Percentiles rank a stretch among this genome's conserved stretches.
phyloP scores from a whole-genome alignment of 2,113 vertebrate species.

The Corythornis cristatus region DNA sequence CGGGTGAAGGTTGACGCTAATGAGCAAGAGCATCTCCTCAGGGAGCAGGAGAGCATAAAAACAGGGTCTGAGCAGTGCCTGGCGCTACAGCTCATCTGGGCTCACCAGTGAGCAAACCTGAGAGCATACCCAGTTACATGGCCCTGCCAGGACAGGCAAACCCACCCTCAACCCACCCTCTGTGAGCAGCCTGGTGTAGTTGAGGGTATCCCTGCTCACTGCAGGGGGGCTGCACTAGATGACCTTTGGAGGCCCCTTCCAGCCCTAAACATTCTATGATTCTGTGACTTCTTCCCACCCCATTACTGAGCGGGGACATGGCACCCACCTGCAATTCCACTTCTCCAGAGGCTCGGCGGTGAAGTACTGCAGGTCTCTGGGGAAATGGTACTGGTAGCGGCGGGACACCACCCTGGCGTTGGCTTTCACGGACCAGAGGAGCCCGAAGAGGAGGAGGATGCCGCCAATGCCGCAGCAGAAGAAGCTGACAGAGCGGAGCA shows the following conservation, averaged over 20 bases:
- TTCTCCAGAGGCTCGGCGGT: constrained; percentile 65
- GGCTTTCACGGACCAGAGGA: constrained; percentile 74
- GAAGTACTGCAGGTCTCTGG: constrained; percentile 73
- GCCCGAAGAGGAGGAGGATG: constrained; percentile 73
- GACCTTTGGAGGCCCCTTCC: too few species aligned
- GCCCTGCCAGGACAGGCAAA: rapidly evolving
- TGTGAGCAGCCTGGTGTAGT: too few species aligned
- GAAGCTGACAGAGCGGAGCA: constrained; percentile 74
- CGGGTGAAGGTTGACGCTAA: background rate
- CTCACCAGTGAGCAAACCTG: rapidly evolving
- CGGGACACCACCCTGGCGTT: constrained; percentile 48
- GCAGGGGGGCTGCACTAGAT: too few species aligned
- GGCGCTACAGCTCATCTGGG: background rate
- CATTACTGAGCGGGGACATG: rapidly evolving
- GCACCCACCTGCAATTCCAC: constrained; percentile 70
- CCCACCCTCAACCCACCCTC: background rate
- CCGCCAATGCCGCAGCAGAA: constrained; percentile 70
- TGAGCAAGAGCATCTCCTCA: background rate
- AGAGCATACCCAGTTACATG: rapidly evolving
- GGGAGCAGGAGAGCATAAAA: background rate
- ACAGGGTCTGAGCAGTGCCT: background rate
- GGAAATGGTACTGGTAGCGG: constrained; percentile 68
- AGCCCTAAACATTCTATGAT: too few species aligned
- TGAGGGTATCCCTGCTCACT: too few species aligned
- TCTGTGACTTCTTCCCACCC: background rate